phyloP scores from a whole-genome alignment of 1,140 invertebrate species.

The Coboldia fuscipes region DNA sequence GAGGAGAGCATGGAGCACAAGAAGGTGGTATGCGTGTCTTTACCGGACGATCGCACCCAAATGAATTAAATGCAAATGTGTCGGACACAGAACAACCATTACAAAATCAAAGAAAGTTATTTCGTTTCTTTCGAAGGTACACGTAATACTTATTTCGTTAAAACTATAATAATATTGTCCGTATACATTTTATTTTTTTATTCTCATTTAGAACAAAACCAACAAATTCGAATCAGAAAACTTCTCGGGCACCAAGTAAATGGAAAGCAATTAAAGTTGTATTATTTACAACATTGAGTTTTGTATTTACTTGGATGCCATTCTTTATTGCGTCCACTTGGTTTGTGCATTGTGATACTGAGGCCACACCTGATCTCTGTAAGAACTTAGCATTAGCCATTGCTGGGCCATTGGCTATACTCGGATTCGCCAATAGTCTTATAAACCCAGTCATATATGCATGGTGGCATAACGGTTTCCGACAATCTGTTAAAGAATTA shows the following conservation, averaged over 20 bases:
- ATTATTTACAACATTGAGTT: constrained; percentile 28
- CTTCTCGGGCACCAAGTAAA: constrained; percentile 26
- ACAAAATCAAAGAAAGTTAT: too few relatives aligned
- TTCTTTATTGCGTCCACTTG: constrained; percentile 25
- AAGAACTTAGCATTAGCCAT: constrained; percentile 22
- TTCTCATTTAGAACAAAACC: too few relatives aligned
- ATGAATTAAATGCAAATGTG: too few relatives aligned
- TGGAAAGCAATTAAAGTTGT: constrained; percentile 32
- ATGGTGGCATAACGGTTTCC: constrained; percentile 42
- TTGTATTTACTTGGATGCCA: constrained; percentile 24
- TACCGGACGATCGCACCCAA: constrained; percentile 6
- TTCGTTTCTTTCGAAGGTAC: too few relatives aligned
- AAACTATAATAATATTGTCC: neutral
- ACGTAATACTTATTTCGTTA: too few relatives aligned
- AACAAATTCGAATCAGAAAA: too few relatives aligned
- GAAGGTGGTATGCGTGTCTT: constrained; percentile 10
- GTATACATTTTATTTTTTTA: too few relatives aligned
- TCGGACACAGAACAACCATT: too few relatives aligned
- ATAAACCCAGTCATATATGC: constrained; percentile 51
- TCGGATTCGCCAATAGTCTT: constrained; percentile 40
- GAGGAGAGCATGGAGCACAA: constrained; percentile 3
- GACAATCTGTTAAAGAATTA: constrained; percentile 18
- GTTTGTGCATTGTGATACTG: constrained; percentile 25
- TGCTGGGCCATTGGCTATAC: constrained; percentile 25
- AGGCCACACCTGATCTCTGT: constrained; percentile 21